Percentiles rank a stretch among this genome's conserved stretches.
phyloP scores from a whole-genome alignment of 1,140 invertebrate species.

The Drosophila aff. region DNA sequence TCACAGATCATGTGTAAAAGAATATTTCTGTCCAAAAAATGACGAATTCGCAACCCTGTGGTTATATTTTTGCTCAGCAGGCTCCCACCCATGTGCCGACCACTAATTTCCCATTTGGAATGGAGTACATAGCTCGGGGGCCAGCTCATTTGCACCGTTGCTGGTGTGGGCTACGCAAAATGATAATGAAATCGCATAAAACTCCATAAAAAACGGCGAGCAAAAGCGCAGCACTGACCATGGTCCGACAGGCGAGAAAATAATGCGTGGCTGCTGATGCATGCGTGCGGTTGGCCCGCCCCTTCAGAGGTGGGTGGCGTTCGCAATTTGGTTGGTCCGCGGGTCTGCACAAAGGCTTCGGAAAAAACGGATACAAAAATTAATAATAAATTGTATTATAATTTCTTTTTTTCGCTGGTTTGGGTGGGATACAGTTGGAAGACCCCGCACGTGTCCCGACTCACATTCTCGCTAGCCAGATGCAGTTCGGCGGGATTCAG shows the following conservation, averaged over 20 bases:
- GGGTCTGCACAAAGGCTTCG: conserved; percentile 26
- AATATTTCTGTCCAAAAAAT: neutral
- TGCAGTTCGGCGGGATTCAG: conserved; percentile 6
- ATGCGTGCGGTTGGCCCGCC: conserved; percentile 48
- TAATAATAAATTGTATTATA: conserved; percentile 78
- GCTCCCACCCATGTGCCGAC: neutral
- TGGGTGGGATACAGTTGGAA: neutral
- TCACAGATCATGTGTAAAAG: neutral
- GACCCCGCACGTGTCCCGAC: neutral
- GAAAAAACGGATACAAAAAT: conserved; percentile 43
- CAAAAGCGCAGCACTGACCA: conserved; percentile 22
- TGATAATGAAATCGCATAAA: conserved; percentile 75
- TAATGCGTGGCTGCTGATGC: conserved; percentile 44
- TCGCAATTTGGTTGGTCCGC: conserved; percentile 67
- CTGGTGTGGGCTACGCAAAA: conserved; percentile 62
- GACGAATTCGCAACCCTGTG: neutral
- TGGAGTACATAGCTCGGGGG: conserved; percentile 9
- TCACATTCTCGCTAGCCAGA: neutral
- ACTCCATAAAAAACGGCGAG: conserved; percentile 24
- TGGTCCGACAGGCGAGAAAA: conserved; percentile 25
- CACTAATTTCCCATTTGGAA: conserved; percentile 25
- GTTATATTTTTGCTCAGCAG: neutral
- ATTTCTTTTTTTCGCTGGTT: conserved; percentile 56
- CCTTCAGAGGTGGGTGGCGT: conserved; percentile 23
- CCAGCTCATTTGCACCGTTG: conserved; percentile 12